Base-by-base conservation (phyloP, 2,888 invertebrate genomes). In the Junonia oenone region DNA sequence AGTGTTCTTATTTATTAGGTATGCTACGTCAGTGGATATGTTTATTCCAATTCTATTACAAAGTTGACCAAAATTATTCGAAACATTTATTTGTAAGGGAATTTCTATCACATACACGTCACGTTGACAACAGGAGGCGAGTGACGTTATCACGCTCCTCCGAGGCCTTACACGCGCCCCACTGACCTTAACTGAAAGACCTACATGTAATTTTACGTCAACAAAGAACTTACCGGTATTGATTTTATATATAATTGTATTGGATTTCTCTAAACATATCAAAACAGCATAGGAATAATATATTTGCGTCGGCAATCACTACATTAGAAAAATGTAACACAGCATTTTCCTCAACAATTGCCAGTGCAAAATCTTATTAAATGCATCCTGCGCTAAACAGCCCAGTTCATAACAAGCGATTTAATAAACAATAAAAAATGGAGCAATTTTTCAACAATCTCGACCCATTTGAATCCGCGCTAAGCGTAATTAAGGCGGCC, bases 401-500 rank as follows among this genome's bases (percentile, higher is more conserved):
- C 35, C 35, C 13, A 29, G 33, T 27, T 27, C 33, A 37, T 45
- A 60, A 58, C 49, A 52, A 56, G 48, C 33, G 31, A 55, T 55
- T 49, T 52, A 52, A 57, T 57, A 59, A 57, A 51, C 55, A 57
- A 62, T 56, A 60, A 60, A 58, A 54, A 53, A 51, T 48, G 55
- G 29, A 51, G 22, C 50, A 47, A 56, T 55, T 49, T 52, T 49
- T 58, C 51, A 51, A 61, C 56, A 54, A 52, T 51, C 55, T 47
- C 56, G 43, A 27, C 40, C 52, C 45, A 33, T 58, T 61, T 61
- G 52, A 59, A 61, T 62, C 56, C 55, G 45, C 45, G 59, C 61
- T 61, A 59, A 61, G 59, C 61, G 59, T 63, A 67, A 67, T 67
- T 67, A 65, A 63, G 56, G 59, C 52, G 46, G 59, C 58, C 49